Conservation (phyloP, 2,113 vertebrate species). For the Alligator sinensis region DNA sequence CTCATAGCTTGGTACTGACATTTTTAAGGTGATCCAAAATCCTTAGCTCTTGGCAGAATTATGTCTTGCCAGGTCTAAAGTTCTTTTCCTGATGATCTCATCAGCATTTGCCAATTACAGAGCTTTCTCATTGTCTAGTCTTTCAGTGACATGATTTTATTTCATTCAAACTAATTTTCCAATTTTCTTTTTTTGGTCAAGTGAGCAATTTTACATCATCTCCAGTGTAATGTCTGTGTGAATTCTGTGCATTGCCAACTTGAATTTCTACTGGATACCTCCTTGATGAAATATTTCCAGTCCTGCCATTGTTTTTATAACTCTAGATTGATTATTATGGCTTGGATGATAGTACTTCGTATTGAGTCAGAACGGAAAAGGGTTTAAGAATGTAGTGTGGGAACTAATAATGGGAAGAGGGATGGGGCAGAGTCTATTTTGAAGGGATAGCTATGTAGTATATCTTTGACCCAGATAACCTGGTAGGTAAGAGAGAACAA, state of each 20-base stretch:
- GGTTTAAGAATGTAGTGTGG: slow-evolving; percentile 7
- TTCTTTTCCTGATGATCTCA: neutral
- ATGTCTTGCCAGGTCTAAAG: neutral
- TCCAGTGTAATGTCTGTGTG: neutral
- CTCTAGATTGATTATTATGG: slow-evolving; percentile 35
- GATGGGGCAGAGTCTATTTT: neutral
- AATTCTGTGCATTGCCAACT: slow-evolving; percentile 10
- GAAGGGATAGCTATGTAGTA: neutral
- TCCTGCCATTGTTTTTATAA: slow-evolving; percentile 12
- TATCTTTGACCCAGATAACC: neutral
- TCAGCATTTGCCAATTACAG: slow-evolving; percentile 48
- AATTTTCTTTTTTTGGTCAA: neutral
- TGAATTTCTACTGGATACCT: slow-evolving; percentile 46
- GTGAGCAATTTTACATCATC: slow-evolving; percentile 25
- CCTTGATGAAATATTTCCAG: slow-evolving; percentile 15
- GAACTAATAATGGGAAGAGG: neutral
- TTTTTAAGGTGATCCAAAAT: neutral
- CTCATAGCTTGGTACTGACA: neutral
- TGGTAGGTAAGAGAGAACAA: neutral
- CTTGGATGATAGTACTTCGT: slow-evolving; percentile 11
- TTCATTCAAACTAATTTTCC: slow-evolving; percentile 42
- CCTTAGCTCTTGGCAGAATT: slow-evolving; percentile 32
- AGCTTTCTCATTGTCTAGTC: neutral
- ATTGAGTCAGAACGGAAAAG: neutral
- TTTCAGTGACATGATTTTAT: slow-evolving; percentile 26